These are phyloP conservation scores for Panzeria rudis DNA, from an alignment of 2,888 invertebrate genomes.

Conservation along the genomic window DNA sequence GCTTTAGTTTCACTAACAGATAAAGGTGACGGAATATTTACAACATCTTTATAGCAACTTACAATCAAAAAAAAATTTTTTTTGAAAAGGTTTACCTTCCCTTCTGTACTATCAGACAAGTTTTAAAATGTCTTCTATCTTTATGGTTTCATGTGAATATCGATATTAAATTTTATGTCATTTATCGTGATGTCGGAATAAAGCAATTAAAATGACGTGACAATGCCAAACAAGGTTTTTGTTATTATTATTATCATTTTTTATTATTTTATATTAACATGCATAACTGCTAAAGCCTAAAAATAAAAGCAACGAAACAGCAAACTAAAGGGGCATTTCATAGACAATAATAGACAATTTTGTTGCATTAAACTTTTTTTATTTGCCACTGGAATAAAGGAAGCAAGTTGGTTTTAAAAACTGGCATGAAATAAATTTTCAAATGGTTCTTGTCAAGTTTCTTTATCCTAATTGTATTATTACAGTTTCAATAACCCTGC, in stretches of 20 bases:
- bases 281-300: constrained; percentile 9
- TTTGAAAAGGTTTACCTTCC: background rate
- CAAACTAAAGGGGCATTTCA: constrained; percentile 1
- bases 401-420: too few relatives aligned
- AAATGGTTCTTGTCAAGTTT: too few relatives aligned
- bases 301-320: constrained; percentile 1
- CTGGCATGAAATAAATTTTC: too few relatives aligned
- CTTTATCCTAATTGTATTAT: too few relatives aligned
- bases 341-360: too few relatives aligned
- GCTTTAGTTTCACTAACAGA: background rate
- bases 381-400: too few relatives aligned
- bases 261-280: constrained; percentile 8
- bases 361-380: too few relatives aligned
- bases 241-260: constrained; percentile 2
- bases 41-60: background rate
- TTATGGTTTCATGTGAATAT: constrained; percentile 51
- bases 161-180: constrained; percentile 60
- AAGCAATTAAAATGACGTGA: constrained; percentile 76
- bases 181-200: constrained; percentile 73
- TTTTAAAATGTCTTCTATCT: constrained; percentile 5
- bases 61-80: background rate
- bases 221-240: constrained; percentile 68
- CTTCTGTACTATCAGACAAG: background rate
- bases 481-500: too few relatives aligned
- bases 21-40: background rate